Evolutionary conservation across 2,797 vertebrate species (phyloP), one percentile per base, ranked within the genome.

Genomic region (Sciurus vulgaris): DNA sequence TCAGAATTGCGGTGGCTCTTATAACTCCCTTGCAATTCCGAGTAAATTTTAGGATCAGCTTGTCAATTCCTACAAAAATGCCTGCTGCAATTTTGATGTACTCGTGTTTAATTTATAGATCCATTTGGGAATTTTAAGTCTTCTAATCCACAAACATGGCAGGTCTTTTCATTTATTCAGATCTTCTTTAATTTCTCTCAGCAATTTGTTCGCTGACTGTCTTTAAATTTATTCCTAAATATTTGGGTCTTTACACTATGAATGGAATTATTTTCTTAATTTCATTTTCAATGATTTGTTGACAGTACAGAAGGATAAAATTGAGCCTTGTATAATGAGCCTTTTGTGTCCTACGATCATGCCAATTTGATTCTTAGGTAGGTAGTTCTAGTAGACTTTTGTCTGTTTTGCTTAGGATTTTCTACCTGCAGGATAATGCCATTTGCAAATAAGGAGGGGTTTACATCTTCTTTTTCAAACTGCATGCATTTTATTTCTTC

Each of bases 121-220:
- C 67, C 15, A 1, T 76, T 76, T 65, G 54, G 77, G 74, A 72
- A 61, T 61, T 28, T 20, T 24, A 38, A 51, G 6, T 38, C n/a
- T 72, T 88, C 15, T 49, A 28, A 28, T 44, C 87, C 59, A 56
- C 70, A 69, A 86, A 78, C 35, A 17, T 83, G 70, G 33, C 63
- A 17, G 59, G 17, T 51, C 70, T 83, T 44, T 90, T 49, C 14
- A 8, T 76, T 51, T 79, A 65, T 74, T 84, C 51, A 47, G 49
- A n/a, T 63, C 61, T 79, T 78, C 44, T 92, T 79, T 63, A 63
- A 79, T 90, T 67, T 84, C 35, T 76, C 65, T n/a, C 41, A 59
- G n/a, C 72, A 76, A 10, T 24, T 74, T 83, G 67, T 49, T 44
- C 56, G 65, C 59, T 14, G 20, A 35, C 59, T 90, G 82, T 73